phyloP scores from a whole-genome alignment of 2,113 vertebrate genomes.

The Merops nubicus region DNA sequence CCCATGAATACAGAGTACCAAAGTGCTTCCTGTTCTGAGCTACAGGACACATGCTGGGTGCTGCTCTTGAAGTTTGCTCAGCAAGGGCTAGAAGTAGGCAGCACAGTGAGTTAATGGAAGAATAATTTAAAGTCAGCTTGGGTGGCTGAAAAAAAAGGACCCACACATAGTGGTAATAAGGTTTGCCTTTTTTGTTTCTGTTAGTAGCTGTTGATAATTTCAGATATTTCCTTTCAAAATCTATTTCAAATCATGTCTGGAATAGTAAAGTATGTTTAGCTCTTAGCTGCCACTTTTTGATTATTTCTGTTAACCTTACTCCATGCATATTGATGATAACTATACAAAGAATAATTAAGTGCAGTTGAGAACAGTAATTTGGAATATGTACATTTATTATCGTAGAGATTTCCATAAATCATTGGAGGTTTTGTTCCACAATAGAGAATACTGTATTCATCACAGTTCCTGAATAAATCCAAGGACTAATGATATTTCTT shows the following conservation, averaged over 20 bases:
- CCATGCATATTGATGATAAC: neutral
- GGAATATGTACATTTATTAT: neutral
- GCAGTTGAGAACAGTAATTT: neutral
- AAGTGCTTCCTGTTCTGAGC: conserved; percentile 58
- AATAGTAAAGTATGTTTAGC: conserved; percentile 8
- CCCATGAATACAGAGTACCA: conserved; percentile 40
- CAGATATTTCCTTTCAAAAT: conserved; percentile 38
- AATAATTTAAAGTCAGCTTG: conserved; percentile 64
- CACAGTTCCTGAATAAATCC: neutral
- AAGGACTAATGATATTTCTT: neutral
- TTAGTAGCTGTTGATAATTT: conserved; percentile 54
- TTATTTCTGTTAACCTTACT: conserved; percentile 34
- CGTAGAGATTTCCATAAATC: neutral
- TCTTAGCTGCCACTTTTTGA: conserved; percentile 21
- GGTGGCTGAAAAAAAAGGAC: conserved; percentile 42
- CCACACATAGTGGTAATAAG: conserved; percentile 33
- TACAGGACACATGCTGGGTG: conserved; percentile 63
- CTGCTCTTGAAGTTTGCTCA: conserved; percentile 71
- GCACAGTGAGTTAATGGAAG: conserved; percentile 61
- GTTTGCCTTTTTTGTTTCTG: conserved; percentile 52
- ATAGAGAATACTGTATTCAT: neutral
- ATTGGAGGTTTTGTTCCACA: neutral
- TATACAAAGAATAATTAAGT: conserved; percentile 27
- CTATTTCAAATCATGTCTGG: neutral
- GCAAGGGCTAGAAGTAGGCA: conserved; percentile 52